Evolutionary conservation across 2,113 vertebrate species (phyloP).

Genomic region (Dipodomys spectabilis): DNA sequence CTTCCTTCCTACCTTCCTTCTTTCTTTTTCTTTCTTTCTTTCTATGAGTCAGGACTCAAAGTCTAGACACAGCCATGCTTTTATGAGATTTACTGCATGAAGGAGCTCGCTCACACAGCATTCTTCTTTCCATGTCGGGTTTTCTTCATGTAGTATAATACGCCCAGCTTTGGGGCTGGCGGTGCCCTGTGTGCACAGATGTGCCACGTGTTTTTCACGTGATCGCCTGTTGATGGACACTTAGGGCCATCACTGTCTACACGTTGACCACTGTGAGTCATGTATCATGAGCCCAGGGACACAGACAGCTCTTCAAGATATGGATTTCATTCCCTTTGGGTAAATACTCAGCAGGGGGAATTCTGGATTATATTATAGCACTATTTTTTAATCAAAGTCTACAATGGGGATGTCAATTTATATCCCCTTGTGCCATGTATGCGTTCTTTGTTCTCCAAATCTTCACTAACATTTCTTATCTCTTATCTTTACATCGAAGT

Average conservation of each 20-base stretch:
- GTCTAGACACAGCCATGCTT: neutral
- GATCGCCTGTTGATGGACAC: neutral
- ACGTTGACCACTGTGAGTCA: neutral
- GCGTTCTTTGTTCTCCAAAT: neutral
- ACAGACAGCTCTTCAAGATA: neutral
- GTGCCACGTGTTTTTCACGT: neutral
- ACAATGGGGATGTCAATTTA: neutral
- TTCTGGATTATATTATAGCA: neutral
- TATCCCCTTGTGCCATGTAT: neutral
- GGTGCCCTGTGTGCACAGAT: accelerated
- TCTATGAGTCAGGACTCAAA: neutral
- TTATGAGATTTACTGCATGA: neutral
- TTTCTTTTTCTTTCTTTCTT: neutral
- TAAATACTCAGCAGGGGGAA: neutral
- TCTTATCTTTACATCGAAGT: neutral
- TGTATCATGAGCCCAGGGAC: neutral
- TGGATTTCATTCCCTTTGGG: neutral
- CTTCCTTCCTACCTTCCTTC: no score
- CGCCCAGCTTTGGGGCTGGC: neutral
- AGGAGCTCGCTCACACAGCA: neutral
- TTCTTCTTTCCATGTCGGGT: neutral
- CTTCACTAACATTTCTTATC: no score
- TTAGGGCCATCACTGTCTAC: no score
- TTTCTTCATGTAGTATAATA: neutral
- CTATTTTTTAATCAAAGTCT: neutral